These are phyloP conservation scores for Okamejei kenojei DNA, from an alignment of 2,797 vertebrate genomes.

Conservation along the genomic window DNA sequence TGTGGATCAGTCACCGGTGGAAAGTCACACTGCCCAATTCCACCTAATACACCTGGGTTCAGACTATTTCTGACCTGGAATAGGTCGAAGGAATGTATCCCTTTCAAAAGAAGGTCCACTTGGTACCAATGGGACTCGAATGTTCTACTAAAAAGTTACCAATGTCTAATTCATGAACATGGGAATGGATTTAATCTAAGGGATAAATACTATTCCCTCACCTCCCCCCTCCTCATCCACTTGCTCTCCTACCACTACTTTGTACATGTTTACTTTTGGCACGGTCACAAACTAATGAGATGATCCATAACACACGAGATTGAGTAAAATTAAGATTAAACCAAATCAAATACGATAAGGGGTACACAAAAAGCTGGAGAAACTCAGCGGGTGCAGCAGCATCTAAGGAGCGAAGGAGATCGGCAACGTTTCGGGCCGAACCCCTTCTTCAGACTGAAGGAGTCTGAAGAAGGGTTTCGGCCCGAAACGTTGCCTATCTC, in stretches of 20 bases:
- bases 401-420: no score
- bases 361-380: no score
- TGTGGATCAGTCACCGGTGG: not conserved
- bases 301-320: no score
- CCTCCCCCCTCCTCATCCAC: no score
- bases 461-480: no score
- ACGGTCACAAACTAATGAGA: not conserved
- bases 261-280: no score
- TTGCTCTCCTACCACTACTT: no score
- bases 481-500: no score
- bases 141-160: not conserved
- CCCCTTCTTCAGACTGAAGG: no score
- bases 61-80: not conserved
- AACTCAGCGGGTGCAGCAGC: no score
- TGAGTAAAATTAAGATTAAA: no score
- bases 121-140: not conserved
- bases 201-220: not conserved
- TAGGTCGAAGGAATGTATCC: not conserved
- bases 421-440: no score
- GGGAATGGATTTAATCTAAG: not conserved
- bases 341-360: not conserved
- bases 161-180: not conserved
- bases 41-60: not conserved
- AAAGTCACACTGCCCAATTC: not conserved
- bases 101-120: not conserved